Evolutionary conservation across 2,888 invertebrate genomes (phyloP), one percentile per base, ranked within the genome.

Genomic region (Galerucella pusilla): DNA sequence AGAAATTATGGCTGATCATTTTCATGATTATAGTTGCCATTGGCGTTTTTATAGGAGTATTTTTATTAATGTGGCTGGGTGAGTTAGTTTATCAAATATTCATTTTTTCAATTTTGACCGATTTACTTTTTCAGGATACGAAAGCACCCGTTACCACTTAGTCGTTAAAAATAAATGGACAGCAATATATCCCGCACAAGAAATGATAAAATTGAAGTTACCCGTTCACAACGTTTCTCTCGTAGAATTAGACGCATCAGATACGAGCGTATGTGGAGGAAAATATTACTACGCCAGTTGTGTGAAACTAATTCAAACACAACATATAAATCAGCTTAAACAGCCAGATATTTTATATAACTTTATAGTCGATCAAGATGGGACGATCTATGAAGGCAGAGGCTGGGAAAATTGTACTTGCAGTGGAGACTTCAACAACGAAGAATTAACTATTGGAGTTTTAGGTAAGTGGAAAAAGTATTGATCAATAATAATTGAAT

Each of bases 381-480:
- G 82, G 1, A 79, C 73, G 45, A 77, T 82, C 14, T 85, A 84
- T 74, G 84, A 84, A 75, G 84, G 83, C 16, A 75, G 81, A 75
- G 84, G 85, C 1, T 84, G 81, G 81, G 60, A 73, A 12, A 70
- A 68, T 20, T n/a, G 20, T 5, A 78, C 77, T 11, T 16, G 35
- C 2, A 65, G 20, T 14, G 42, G 14, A 12, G 59, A 63, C 28
- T 64, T 65, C 45, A 12, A 12, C 16, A 35, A 54, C 10, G 28
- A 60, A 20, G 12, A 46, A 49, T 52, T 77, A 6, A 65, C 68
- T 14, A 66, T 76, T 52, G 76, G 68, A 12, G 45, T 75, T 42
- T 59, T 77, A 74, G 75, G 77, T 77, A 65, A 69, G 57, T 57
- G n/a, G 16, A 16, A 49, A 71, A 25, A 25, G 35, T 35, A n/a